Conservation (phyloP, 92 coral and sea anemone genomes). For the Epizoanthus illoricatus region DNA sequence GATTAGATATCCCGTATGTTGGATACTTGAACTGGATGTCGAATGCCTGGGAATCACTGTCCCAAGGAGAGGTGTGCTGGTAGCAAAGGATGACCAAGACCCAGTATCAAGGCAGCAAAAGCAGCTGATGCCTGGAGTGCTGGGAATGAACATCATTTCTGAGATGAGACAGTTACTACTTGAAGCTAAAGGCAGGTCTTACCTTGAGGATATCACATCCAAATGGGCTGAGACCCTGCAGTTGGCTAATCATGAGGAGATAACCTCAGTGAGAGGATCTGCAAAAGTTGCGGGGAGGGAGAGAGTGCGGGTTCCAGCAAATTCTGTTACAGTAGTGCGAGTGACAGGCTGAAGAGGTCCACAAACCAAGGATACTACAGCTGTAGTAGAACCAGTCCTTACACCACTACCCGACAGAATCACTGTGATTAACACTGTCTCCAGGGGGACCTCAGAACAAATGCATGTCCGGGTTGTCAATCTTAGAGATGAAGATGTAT, state of each 20-base stretch:
- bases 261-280: conserved; percentile 25
- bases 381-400: conserved; percentile 36
- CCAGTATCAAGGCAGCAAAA: conserved; percentile 19
- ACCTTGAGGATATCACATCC: conserved; percentile 38
- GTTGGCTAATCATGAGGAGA: conserved; percentile 13
- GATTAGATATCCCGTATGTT: neutral
- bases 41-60: conserved; percentile 1
- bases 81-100: conserved; percentile 15
- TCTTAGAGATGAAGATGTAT: conserved; percentile 31
- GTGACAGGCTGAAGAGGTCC: conserved; percentile 41
- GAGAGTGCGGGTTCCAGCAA: conserved; percentile 42
- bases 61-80: conserved; percentile 30
- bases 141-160: conserved; percentile 41
- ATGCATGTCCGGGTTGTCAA: conserved; percentile 34
- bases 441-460: conserved; percentile 7
- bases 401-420: conserved; percentile 21
- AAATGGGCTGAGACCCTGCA: conserved; percentile 28
- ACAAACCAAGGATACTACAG: neutral
- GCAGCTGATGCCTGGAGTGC: conserved; percentile 24
- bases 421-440: conserved; percentile 24
- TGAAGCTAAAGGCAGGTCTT: conserved; percentile 6
- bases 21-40: conserved; percentile 16
- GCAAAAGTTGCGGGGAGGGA: conserved; percentile 42
- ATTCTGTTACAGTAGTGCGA: conserved; percentile 35
- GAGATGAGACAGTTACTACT: conserved; percentile 34